Percentiles rank a stretch among this genome's conserved stretches.
Evolutionary conservation across 2,888 invertebrate species (phyloP).

Genomic region (Agonopterix arenella): DNA sequence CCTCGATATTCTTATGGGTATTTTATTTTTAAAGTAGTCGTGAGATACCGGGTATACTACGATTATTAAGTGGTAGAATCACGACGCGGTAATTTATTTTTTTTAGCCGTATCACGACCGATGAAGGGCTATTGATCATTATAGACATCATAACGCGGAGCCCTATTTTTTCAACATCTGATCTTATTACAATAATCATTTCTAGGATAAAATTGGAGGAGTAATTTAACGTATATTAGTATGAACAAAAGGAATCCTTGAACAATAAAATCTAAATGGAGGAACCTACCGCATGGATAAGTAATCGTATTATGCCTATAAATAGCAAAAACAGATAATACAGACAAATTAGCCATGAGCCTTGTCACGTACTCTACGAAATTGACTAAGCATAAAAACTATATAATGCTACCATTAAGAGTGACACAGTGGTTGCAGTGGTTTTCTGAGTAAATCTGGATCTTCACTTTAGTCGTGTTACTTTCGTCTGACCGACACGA

Average conservation of each 20-base stretch:
- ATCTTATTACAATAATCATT: constrained; percentile 41
- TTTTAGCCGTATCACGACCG: constrained; percentile 53
- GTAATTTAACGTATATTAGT: constrained; percentile 4
- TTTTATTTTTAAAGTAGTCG: constrained; percentile 70
- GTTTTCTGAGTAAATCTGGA: constrained; percentile 1
- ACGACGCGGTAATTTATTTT: constrained; percentile 57
- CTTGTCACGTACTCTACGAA: constrained; percentile 50
- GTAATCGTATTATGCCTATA: constrained; percentile 33
- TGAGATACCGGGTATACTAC: constrained; percentile 67
- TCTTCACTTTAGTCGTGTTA: constrained; percentile 22
- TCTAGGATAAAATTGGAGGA: constrained; percentile 7
- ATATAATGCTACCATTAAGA: constrained; percentile 3
- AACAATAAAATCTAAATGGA: constrained; percentile 5
- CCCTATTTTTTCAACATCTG: constrained; percentile 37
- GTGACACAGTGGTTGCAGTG: constrained; percentile 16
- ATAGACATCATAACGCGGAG: constrained; percentile 55
- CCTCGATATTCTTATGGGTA: constrained; percentile 45
- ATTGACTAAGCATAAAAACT: constrained; percentile 34
- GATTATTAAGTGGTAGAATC: constrained; percentile 73
- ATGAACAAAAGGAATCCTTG: constrained; percentile 5
- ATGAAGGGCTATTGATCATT: constrained; percentile 68
- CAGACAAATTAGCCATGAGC: constrained; percentile 50
- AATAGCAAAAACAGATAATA: constrained; percentile 39
- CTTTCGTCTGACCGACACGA: constrained; percentile 28
- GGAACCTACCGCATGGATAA: constrained; percentile 50